phyloP scores from a whole-genome alignment of 2,888 invertebrate genomes.

The Agrilus cyanescens region DNA sequence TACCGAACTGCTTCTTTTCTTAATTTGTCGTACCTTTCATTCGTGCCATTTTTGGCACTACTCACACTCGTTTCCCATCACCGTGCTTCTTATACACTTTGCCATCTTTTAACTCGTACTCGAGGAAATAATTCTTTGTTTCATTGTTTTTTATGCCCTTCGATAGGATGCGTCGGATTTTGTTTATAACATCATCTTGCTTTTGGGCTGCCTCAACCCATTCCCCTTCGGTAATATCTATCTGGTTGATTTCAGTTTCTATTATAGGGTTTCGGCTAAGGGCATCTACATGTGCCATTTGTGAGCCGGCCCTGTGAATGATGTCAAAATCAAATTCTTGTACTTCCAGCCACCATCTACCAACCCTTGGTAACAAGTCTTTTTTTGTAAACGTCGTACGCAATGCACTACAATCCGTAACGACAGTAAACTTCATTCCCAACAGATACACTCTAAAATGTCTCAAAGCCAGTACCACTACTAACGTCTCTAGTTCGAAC shows the following conservation, averaged over 20 bases:
- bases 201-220: conserved; percentile 7
- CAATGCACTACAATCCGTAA: conserved; percentile 18
- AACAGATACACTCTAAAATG: too few species aligned
- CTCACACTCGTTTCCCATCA: too few species aligned
- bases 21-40: conserved; percentile 7
- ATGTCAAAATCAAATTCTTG: conserved; percentile 8
- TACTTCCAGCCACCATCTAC: conserved; percentile 7
- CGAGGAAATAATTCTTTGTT: conserved; percentile 12
- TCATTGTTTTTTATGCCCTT: conserved; percentile 16
- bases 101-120: too few species aligned
- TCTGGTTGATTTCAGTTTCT: too few species aligned
- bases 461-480: too few species aligned
- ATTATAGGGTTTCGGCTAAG: conserved; percentile 7
- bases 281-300: conserved; percentile 9
- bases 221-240: conserved; percentile 7
- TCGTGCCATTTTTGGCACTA: too few species aligned
- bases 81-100: too few species aligned
- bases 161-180: conserved; percentile 2
- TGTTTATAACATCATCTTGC: conserved; percentile 5
- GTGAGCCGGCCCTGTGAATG: conserved; percentile 6
- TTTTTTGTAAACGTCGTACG: conserved; percentile 5
- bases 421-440: conserved; percentile 13
- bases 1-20: conserved; percentile 4
- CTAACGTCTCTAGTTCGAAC: too few species aligned
- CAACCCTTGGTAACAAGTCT: conserved; percentile 8